Evolutionary conservation across 2,113 vertebrate genomes (phyloP).

Genomic region (Cavia porcellus): DNA sequence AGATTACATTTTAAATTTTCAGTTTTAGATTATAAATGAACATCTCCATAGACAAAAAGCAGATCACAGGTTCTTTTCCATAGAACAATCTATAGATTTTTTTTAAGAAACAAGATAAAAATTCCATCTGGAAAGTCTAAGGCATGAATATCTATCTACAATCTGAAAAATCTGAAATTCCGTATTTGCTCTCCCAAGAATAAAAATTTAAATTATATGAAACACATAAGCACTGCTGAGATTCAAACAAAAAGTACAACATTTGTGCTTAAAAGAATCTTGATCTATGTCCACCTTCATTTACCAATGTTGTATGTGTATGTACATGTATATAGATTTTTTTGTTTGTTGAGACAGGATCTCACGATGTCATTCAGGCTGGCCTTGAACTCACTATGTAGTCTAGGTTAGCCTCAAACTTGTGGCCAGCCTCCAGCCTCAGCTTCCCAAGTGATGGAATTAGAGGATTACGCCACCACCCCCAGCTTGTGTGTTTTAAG

Average conservation of each 20-base stretch:
- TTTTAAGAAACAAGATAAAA: constrained; percentile 53
- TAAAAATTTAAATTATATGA: constrained; percentile 52
- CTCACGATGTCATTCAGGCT: not conserved
- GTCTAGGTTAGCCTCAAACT: not conserved
- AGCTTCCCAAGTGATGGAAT: not conserved
- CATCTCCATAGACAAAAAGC: constrained; percentile 46
- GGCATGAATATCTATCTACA: constrained; percentile 1
- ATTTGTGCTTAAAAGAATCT: constrained; percentile 49
- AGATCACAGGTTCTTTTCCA: constrained; percentile 47
- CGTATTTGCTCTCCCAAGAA: constrained; percentile 61
- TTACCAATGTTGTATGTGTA: not conserved
- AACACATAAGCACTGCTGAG: constrained; percentile 57
- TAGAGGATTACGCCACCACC: not conserved
- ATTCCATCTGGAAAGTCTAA: constrained; percentile 14
- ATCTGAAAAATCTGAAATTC: constrained; percentile 61
- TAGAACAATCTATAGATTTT: constrained; percentile 26
- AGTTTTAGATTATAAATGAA: constrained; percentile 70
- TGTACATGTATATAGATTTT: not conserved
- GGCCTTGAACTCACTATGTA: not conserved
- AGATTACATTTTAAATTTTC: constrained; percentile 51
- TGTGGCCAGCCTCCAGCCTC: not conserved
- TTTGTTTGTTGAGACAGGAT: not conserved
- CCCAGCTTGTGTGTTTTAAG: not conserved
- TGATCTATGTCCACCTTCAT: constrained; percentile 56
- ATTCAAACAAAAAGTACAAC: not conserved